These are phyloP conservation scores for Trogon melanurus DNA, from an alignment of 2,113 vertebrate species.

Conservation along the genomic window DNA sequence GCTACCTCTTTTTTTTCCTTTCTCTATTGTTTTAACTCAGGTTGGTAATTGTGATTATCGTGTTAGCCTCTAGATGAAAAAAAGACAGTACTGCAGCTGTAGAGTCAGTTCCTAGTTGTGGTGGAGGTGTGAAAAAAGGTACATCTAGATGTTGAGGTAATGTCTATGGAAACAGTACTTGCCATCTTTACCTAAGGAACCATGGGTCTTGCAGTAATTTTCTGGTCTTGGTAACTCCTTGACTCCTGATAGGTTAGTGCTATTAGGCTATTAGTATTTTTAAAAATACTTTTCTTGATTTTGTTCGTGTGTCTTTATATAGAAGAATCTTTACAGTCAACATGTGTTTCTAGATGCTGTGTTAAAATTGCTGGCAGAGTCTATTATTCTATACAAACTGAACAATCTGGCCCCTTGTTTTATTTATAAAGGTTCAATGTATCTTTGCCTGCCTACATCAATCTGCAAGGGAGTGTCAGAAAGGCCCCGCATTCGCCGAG, in stretches of 20 bases:
- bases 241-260: constrained; percentile 19
- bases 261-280: constrained; percentile 22
- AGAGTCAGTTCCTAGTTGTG: background rate
- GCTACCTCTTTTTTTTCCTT: background rate
- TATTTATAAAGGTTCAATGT: constrained; percentile 92
- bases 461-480: constrained; percentile 89
- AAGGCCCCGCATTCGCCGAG: constrained; percentile 89
- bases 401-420: constrained; percentile 92
- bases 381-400: constrained; percentile 86
- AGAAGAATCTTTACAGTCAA: constrained; percentile 77
- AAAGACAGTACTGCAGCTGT: background rate
- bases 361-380: constrained; percentile 86
- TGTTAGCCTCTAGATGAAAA: background rate
- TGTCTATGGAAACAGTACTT: background rate
- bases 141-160: background rate
- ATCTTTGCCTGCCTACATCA: constrained; percentile 90
- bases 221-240: background rate
- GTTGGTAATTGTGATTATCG: background rate
- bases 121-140: background rate
- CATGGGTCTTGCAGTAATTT: background rate
- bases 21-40: background rate
- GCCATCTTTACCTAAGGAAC: background rate
- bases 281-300: constrained; percentile 34
- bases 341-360: constrained; percentile 85
- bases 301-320: constrained; percentile 78